These are phyloP conservation scores for Trisateles emortualis DNA, from an alignment of 2,888 invertebrate species.

Conservation along the genomic window DNA sequence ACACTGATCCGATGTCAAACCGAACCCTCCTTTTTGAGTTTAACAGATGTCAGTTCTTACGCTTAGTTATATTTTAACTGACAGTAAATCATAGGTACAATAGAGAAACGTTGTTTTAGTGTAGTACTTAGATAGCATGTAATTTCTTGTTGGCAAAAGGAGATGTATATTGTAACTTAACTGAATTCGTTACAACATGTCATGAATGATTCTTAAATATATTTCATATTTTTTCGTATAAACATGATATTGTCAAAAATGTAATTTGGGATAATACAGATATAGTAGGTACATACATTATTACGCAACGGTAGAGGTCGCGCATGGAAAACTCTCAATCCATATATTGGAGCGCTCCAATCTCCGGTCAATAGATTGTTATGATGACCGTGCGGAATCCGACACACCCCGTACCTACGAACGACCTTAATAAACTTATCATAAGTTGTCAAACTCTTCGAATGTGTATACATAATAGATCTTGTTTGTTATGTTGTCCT, in stretches of 20 bases:
- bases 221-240: neutral
- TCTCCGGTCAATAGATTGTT: slow-evolving; percentile 45
- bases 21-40: too few species aligned
- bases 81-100: too few species aligned
- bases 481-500: slow-evolving; percentile 27
- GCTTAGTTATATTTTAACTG: too few species aligned
- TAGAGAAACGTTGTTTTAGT: too few species aligned
- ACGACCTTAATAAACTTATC: slow-evolving; percentile 40
- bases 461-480: slow-evolving; percentile 27
- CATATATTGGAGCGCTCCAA: slow-evolving; percentile 19
- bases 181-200: too few species aligned
- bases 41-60: too few species aligned
- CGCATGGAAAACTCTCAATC: slow-evolving; percentile 24
- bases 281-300: slow-evolving; percentile 12
- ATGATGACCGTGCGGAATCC: slow-evolving; percentile 37
- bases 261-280: slow-evolving; percentile 9
- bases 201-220: too few species aligned
- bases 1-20: too few species aligned
- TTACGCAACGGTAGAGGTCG: slow-evolving; percentile 16
- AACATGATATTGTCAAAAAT: slow-evolving; percentile 15
- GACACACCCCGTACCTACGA: slow-evolving; percentile 12
- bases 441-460: slow-evolving; percentile 37
- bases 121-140: neutral
- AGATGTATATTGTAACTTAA: too few species aligned
- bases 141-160: neutral